Percentiles rank a stretch among this genome's conserved stretches.
Evolutionary conservation across 2,888 invertebrate species (phyloP).

Genomic region (Chouioia cunea): DNA sequence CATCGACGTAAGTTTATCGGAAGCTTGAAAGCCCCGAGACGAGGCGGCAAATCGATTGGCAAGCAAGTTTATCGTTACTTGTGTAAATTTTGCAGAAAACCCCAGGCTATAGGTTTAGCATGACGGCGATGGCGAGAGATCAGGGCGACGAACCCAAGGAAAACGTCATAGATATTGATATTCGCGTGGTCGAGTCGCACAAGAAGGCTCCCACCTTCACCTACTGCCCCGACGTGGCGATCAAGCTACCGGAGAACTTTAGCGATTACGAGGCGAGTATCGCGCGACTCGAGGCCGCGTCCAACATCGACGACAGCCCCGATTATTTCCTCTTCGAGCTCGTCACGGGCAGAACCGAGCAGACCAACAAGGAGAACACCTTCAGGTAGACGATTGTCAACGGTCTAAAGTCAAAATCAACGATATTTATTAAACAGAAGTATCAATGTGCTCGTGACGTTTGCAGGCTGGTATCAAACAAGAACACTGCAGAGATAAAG

Average conservation of each 20-base stretch:
- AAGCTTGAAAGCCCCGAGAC: no score
- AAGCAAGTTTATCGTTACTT: background rate
- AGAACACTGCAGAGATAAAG: conserved; percentile 80
- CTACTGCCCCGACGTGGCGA: conserved; percentile 73
- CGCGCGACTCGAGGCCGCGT: conserved; percentile 79
- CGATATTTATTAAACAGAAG: no score
- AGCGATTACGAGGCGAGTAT: conserved; percentile 79
- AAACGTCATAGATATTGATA: conserved; percentile 82
- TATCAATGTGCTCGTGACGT: conserved; percentile 14
- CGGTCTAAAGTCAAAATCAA: background rate
- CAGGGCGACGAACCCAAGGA: conserved; percentile 77
- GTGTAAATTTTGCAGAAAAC: conserved; percentile 69
- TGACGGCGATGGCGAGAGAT: conserved; percentile 84
- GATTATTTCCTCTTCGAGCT: conserved; percentile 79
- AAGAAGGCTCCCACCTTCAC: conserved; percentile 86
- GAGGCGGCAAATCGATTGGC: no score
- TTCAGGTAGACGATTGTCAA: conserved; percentile 57
- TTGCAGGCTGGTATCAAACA: conserved; percentile 73
- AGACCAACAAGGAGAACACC: conserved; percentile 86
- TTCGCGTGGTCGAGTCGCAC: conserved; percentile 88
- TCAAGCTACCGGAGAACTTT: conserved; percentile 81
- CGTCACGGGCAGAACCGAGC: conserved; percentile 85
- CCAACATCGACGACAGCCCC: conserved; percentile 81
- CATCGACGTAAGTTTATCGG: conserved; percentile 73
- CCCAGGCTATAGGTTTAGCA: conserved; percentile 76